Conservation (phyloP, 2,888 invertebrate species). For the Diplazon laetatorius region DNA sequence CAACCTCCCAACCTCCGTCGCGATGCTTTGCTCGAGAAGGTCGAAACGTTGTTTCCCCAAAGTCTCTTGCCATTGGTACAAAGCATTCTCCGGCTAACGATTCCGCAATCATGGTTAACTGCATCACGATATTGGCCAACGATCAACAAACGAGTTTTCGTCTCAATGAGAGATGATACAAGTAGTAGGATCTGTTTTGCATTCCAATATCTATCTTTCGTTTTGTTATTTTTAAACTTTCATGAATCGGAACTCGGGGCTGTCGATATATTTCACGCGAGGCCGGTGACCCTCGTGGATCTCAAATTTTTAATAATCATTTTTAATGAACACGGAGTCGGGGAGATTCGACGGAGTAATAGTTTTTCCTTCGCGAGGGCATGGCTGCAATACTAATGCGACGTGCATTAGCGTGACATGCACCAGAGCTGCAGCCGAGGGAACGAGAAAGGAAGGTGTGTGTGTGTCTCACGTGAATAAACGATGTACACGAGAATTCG, state of each 20-base stretch:
- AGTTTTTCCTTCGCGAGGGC: neutral
- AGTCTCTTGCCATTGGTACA: neutral
- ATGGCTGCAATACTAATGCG: conserved; percentile 20
- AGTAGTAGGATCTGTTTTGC: neutral
- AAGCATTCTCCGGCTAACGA: conserved; percentile 66
- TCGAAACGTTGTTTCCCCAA: neutral
- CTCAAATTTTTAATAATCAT: conserved; percentile 35
- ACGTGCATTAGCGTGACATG: conserved; percentile 55
- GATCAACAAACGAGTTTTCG: conserved; percentile 8
- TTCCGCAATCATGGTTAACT: conserved; percentile 74
- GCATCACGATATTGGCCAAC: conserved; percentile 67
- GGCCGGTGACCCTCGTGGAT: conserved; percentile 12
- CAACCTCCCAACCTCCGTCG: conserved; percentile 21
- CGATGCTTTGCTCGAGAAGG: conserved; percentile 15
- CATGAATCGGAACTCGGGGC: neutral
- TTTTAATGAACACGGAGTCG: conserved; percentile 38
- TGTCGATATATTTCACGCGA: neutral
- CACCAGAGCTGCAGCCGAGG: neutral
- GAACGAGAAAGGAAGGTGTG: conserved; percentile 36
- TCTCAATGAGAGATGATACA: conserved; percentile 7
- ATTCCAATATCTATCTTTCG: neutral
- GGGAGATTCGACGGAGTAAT: conserved; percentile 26
- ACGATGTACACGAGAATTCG: conserved; percentile 56
- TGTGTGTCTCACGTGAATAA: conserved; percentile 52
- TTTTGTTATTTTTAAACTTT: neutral